Conservation (phyloP, 1,140 invertebrate species). For the Sarcophaga peregrina region DNA sequence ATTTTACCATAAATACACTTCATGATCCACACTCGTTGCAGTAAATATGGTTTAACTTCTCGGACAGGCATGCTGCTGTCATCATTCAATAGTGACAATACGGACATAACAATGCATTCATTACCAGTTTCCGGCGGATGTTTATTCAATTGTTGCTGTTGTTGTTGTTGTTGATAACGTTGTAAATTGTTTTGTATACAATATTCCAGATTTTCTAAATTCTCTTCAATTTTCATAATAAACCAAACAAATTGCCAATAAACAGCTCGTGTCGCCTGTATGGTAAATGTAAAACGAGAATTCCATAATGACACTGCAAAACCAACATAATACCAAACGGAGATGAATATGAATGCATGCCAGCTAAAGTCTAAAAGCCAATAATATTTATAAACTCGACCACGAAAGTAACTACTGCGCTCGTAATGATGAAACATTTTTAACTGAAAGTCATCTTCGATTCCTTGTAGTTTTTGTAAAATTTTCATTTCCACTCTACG, state of each 20-base stretch:
- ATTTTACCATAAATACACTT: slow-evolving; percentile 29
- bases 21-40: neutral
- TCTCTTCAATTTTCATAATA: slow-evolving; percentile 3
- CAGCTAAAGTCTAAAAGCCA: neutral
- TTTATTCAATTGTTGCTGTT: neutral
- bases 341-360: neutral
- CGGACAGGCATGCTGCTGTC: no score
- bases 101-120: neutral
- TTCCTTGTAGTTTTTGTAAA: neutral
- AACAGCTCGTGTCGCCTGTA: neutral
- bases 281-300: neutral
- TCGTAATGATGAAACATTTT: neutral
- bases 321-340: neutral
- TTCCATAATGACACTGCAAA: neutral
- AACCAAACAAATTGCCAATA: neutral
- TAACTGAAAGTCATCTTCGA: slow-evolving; percentile 34
- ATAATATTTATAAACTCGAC: neutral
- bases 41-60: neutral
- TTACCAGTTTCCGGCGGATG: neutral
- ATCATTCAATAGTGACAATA: neutral
- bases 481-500: neutral
- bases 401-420: neutral
- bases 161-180: neutral
- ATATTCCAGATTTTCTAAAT: neutral
- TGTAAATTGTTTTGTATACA: neutral